A percentile compares a stretch with the other conserved stretches of the same genome.
phyloP scores from a whole-genome alignment of 2,888 invertebrate genomes.

The Kryphioiulus occultus region DNA sequence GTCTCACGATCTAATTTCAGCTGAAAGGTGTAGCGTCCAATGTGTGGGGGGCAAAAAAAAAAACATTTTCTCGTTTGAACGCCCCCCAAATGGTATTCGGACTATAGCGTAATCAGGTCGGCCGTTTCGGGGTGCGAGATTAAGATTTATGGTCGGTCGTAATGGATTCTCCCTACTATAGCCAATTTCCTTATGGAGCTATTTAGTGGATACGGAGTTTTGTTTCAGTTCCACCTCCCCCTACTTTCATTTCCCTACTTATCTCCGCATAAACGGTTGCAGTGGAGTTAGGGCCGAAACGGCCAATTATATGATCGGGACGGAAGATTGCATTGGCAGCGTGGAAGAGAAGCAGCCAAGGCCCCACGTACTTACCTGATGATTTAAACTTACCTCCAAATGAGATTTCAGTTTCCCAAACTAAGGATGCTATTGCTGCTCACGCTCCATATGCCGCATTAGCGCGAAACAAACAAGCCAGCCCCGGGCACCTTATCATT shows the following conservation, averaged over 20 bases:
- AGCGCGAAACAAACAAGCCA: not conserved
- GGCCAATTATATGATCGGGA: conserved; percentile 28
- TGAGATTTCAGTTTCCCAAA: conserved; percentile 24
- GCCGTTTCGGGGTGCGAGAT: conserved; percentile 16
- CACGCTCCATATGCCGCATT: conserved; percentile 19
- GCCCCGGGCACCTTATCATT: not conserved
- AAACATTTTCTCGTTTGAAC: not conserved
- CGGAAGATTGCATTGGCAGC: conserved; percentile 17
- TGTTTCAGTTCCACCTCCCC: not conserved
- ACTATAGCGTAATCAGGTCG: conserved; percentile 5
- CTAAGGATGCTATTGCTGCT: not conserved
- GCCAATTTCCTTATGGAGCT: conserved; percentile 39
- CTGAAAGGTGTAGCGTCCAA: not conserved
- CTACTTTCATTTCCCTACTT: conserved; percentile 37
- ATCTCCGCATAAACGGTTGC: conserved; percentile 32
- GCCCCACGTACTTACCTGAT: not conserved
- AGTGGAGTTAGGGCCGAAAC: not conserved
- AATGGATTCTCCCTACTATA: conserved; percentile 27
- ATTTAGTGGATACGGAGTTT: conserved; percentile 36
- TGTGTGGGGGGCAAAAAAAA: not conserved
- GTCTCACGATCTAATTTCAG: not conserved
- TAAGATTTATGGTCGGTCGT: conserved; percentile 18
- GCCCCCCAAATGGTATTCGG: not conserved
- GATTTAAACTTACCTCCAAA: conserved; percentile 32
- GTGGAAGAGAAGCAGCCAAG: not conserved